phyloP scores from a whole-genome alignment of 2,888 invertebrate species.

The Altica lythri region DNA sequence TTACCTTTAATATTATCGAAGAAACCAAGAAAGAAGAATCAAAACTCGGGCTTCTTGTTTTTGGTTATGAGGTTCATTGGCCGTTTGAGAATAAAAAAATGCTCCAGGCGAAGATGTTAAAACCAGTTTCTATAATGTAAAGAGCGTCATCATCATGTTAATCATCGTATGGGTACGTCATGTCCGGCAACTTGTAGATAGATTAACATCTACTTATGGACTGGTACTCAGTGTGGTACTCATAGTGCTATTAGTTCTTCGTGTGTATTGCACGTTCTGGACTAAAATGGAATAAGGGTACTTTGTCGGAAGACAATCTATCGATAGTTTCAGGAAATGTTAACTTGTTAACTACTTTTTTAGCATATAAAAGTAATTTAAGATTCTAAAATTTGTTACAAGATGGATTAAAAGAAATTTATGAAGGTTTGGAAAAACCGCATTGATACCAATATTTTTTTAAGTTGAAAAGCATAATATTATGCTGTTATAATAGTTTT shows the following conservation, averaged over 20 bases:
- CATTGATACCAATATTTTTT: too few relatives aligned
- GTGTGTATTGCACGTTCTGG: constrained; percentile 9
- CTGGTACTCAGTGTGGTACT: constrained; percentile 11
- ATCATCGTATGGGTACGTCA: constrained; percentile 40
- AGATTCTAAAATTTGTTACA: too few relatives aligned
- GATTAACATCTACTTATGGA: constrained; percentile 37
- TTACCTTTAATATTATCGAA: background rate
- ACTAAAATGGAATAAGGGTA: constrained; percentile 1
- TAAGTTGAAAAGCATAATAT: too few relatives aligned
- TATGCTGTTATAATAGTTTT: too few relatives aligned
- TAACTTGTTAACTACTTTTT: background rate
- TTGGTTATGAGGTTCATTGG: constrained; percentile 45
- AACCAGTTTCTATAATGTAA: constrained; percentile 51
- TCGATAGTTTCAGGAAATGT: background rate
- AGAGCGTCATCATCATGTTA: constrained; percentile 44
- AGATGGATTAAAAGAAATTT: too few relatives aligned
- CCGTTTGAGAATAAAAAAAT: constrained; percentile 44
- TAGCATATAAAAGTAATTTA: background rate
- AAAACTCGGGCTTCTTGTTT: constrained; percentile 36
- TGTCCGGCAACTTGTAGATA: constrained; percentile 44
- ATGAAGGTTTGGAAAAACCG: too few relatives aligned
- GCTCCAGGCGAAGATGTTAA: constrained; percentile 48
- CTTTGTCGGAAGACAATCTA: constrained; percentile 7
- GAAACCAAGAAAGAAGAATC: constrained; percentile 2
- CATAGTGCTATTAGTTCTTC: constrained; percentile 11